Evolutionary conservation across 2,888 invertebrate genomes (phyloP).

Genomic region (Pachymerium ferrugineum): DNA sequence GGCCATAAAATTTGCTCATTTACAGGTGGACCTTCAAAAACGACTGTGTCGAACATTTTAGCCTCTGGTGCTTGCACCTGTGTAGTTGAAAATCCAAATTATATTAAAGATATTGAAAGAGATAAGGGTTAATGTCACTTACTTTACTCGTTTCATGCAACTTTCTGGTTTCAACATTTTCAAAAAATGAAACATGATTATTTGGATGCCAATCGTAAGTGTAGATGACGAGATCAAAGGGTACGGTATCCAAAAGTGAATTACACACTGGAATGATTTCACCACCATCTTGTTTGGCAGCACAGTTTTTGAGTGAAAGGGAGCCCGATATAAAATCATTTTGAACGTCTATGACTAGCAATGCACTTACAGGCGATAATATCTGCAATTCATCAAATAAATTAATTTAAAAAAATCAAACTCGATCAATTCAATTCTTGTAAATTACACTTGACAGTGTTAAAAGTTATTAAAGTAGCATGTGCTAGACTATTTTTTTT

Average conservation of each 20-base stretch:
- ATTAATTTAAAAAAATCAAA: background rate
- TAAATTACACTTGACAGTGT: no score
- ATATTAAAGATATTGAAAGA: background rate
- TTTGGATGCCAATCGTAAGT: slow-evolving; percentile 96
- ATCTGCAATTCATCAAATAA: slow-evolving; percentile 56
- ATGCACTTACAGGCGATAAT: slow-evolving; percentile 76
- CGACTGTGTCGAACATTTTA: slow-evolving; percentile 82
- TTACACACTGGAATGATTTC: slow-evolving; percentile 92
- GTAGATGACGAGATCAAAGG: slow-evolving; percentile 84
- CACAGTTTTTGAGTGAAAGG: slow-evolving; percentile 85
- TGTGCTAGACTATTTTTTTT: no score
- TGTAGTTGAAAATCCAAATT: slow-evolving; percentile 24
- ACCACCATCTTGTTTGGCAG: slow-evolving; percentile 81
- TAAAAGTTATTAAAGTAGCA: no score
- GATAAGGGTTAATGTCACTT: background rate
- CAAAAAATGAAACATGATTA: slow-evolving; percentile 92
- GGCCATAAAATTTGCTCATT: slow-evolving; percentile 92
- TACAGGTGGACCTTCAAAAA: slow-evolving; percentile 78
- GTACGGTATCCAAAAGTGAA: slow-evolving; percentile 68
- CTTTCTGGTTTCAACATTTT: slow-evolving; percentile 73
- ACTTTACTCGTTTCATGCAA: slow-evolving; percentile 68
- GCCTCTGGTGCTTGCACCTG: slow-evolving; percentile 69
- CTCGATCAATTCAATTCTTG: slow-evolving; percentile 27
- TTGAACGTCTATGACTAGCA: slow-evolving; percentile 93
- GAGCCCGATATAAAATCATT: slow-evolving; percentile 96